Evolutionary conservation across 2,113 vertebrate species (phyloP), one percentile per base, ranked within the genome.

Genomic region (Barbus barbus): DNA sequence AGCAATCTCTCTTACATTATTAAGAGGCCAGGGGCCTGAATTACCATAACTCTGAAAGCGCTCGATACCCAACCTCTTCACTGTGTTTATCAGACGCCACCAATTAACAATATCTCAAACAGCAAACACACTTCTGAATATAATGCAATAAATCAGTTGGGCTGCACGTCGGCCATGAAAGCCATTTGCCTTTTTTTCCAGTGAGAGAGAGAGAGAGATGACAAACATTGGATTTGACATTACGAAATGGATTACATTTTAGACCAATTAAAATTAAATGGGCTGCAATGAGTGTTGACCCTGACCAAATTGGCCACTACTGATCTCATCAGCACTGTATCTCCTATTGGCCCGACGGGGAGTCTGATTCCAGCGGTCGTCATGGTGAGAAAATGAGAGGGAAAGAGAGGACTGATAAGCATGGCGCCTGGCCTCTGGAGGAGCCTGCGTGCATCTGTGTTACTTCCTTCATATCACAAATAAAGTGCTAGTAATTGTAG

Each of bases 211-310:
- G 38, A 8, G 38, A 53, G 87, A 14, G 53, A 5, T 89, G 91
- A 93, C 79, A 86, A 91, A 89, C 85, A 91, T 89, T 74, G 74
- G 86, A 89, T 87, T 89, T 90, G 92, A 92, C 92, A 89, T 91
- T 89, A 92, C 84, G 86, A 91, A 94, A 94, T 91, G 85, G 89
- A 93, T 93, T 93, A 91, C 89, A 93, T 93, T 92, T 92, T 89
- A 92, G 90, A 89, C 92, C 93, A 95, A 93, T 94, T 94, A 95
- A 93, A 94, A 92, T 90, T 87, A 92, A 93, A 94, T 94, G 92
- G 91, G 87, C 90, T 77, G 76, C 89, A 90, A 92, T 92, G 91
- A 93, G 92, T 74, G 51, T 85, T 93, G 92, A 94, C 93, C 93
- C 91, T 86, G 61, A 41, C 83, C 72, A 90, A 93, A 94, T 92